Conservation (phyloP, 2,888 invertebrate species). For the Suillia variegata region DNA sequence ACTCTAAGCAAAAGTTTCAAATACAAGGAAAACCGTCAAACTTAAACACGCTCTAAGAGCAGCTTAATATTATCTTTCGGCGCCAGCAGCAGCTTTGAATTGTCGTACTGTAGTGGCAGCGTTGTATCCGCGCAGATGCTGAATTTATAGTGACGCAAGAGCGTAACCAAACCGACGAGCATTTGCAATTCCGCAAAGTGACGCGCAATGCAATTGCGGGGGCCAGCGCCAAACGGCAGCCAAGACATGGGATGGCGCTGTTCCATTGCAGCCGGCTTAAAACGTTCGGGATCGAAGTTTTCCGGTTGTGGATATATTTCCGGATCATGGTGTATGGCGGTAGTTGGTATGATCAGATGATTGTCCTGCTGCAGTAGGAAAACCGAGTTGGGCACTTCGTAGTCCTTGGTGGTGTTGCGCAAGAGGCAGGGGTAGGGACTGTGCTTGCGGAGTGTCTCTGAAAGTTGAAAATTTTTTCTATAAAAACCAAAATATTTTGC, state of each 20-base stretch:
- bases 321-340: slow-evolving; percentile 66
- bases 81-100: slow-evolving; percentile 35
- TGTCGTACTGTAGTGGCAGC: slow-evolving; percentile 45
- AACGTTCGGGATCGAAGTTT: slow-evolving; percentile 68
- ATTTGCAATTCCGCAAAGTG: slow-evolving; percentile 46
- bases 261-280: slow-evolving; percentile 63
- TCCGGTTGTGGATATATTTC: slow-evolving; percentile 64
- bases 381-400: slow-evolving; percentile 47
- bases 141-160: slow-evolving; percentile 43
- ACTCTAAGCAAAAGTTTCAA: no score
- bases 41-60: slow-evolving; percentile 31
- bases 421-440: slow-evolving; percentile 57
- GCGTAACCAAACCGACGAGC: slow-evolving; percentile 41
- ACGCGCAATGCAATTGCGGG: slow-evolving; percentile 47
- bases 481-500: not conserved
- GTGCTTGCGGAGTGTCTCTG: slow-evolving; percentile 63
- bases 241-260: slow-evolving; percentile 59
- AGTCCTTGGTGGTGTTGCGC: slow-evolving; percentile 45
- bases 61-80: slow-evolving; percentile 44
- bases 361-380: slow-evolving; percentile 49
- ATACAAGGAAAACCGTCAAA: not conserved
- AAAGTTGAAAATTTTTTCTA: slow-evolving; percentile 15
- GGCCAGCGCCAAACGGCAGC: slow-evolving; percentile 52
- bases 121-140: slow-evolving; percentile 41
- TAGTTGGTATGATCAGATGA: slow-evolving; percentile 46